Evolutionary conservation across 92 coral and sea anemone genomes (phyloP), one percentile per base, ranked within the genome.

Genomic region (Bergia sp.): DNA sequence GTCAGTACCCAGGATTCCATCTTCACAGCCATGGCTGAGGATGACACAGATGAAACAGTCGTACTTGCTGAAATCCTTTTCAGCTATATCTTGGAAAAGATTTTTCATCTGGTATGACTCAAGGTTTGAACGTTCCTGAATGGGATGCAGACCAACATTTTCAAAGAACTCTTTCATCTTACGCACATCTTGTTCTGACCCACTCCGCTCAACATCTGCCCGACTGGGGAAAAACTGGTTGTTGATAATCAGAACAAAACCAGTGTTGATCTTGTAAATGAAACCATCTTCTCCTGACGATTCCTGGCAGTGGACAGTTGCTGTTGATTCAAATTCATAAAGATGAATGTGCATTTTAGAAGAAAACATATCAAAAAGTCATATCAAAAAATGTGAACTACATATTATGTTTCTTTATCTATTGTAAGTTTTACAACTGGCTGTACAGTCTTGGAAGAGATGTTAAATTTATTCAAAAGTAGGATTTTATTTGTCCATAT

Each of bases 21-120:
- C 93, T 49, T 90, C 50, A 1, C 91, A 86, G 3, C 99, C 99
- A 85, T 96, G 98, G 76, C 99, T 96, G 6, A 95, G 94, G 53
- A 96, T 95, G 20, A 95, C 88, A 77, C 99, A 96, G 5, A 96
- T 85, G 85, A 95, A 96, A 37, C 98, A 92, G 86, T 96, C 98
- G 80, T 80, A 95, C 38, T 71, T 92, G 40, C 89, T 13, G 77
- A 94, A 96, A 91, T 95, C 96, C 80, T 93, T 91, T 72, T 94
- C 94, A 12, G 96, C 74, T 20, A 91, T 89, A 37, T 93, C 94
- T 37, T 38, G 84, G 74, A 96, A 87, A 8, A 79, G 86, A 8
- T 47, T 69, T n/a, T 67, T 53, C 83, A 96, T 96, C 10, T 93
- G 90, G 47, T 90, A 91, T 15, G 91, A 90, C n/a, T 85, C 88